A percentile compares a stretch with the other conserved stretches of the same genome.
Evolutionary conservation across 2,797 vertebrate species (phyloP).

Genomic region (Neosilurus mollespiculum): DNA sequence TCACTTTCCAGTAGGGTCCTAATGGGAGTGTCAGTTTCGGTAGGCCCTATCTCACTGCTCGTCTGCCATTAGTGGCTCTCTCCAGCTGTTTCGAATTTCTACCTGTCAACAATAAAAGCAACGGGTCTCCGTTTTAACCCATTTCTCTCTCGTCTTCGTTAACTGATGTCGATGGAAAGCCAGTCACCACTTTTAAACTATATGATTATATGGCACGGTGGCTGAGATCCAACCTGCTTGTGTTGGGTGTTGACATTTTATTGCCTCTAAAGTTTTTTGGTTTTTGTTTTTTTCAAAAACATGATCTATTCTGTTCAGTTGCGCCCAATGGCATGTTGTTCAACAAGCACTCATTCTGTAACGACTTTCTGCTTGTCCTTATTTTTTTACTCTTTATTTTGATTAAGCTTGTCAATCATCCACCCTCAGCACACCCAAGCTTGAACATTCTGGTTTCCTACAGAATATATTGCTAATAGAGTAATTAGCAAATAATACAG

Average conservation of each 20-base stretch:
- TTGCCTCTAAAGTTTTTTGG: not conserved
- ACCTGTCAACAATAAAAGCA: conserved; percentile 62
- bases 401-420: conserved; percentile 11
- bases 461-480: conserved; percentile 21
- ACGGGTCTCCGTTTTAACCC: conserved; percentile 55
- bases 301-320: conserved; percentile 3
- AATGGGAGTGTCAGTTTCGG: conserved; percentile 84
- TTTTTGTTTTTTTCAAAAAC: conserved; percentile 15
- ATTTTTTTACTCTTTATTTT: conserved; percentile 22
- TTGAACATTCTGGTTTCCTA: conserved; percentile 27
- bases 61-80: conserved; percentile 75
- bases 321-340: conserved; percentile 38
- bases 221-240: not conserved
- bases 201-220: not conserved
- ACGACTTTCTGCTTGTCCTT: conserved; percentile 14
- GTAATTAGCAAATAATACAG: conserved; percentile 21
- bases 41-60: conserved; percentile 65
- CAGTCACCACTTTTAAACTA: conserved; percentile 31
- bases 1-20: conserved; percentile 81
- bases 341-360: conserved; percentile 31
- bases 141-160: conserved; percentile 55
- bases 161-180: conserved; percentile 33
- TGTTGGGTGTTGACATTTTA: conserved; percentile 32
- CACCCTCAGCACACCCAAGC: conserved; percentile 41
- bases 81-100: conserved; percentile 69